Conservation (phyloP, 2,888 invertebrate genomes). For the Acrobeloides nanus region DNA sequence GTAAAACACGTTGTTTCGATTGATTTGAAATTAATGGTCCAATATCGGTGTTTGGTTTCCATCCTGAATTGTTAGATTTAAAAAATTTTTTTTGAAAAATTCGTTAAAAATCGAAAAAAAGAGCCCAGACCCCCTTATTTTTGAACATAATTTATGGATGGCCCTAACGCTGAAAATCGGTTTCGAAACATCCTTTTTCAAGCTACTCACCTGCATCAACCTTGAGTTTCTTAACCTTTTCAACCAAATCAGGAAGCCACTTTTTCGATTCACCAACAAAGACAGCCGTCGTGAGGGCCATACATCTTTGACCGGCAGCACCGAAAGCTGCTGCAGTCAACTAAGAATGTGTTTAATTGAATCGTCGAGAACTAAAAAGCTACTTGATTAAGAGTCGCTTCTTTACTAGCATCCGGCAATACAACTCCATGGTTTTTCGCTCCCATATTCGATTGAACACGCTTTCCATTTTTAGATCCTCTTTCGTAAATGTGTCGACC, state of each 20-base stretch:
- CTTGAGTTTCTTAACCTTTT: slow-evolving; percentile 72
- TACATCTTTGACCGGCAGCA: slow-evolving; percentile 96
- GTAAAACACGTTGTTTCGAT: slow-evolving; percentile 71
- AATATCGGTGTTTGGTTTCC: slow-evolving; percentile 61
- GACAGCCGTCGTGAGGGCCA: slow-evolving; percentile 85
- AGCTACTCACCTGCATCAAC: slow-evolving; percentile 73
- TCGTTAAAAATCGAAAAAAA: not conserved
- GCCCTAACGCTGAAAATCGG: too few relatives aligned
- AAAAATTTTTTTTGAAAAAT: not conserved
- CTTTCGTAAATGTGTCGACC: slow-evolving; percentile 88
- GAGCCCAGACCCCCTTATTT: too few relatives aligned
- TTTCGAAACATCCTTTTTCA: not conserved
- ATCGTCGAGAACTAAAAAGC: slow-evolving; percentile 3
- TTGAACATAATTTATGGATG: too few relatives aligned
- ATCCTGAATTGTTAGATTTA: slow-evolving; percentile 55
- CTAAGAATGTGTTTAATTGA: slow-evolving; percentile 13
- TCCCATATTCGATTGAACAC: slow-evolving; percentile 93
- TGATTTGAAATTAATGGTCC: slow-evolving; percentile 85
- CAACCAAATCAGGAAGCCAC: slow-evolving; percentile 77
- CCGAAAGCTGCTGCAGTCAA: slow-evolving; percentile 86
- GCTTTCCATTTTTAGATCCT: slow-evolving; percentile 81
- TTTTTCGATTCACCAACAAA: slow-evolving; percentile 82
- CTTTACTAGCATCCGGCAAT: slow-evolving; percentile 94
- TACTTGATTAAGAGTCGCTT: slow-evolving; percentile 80
- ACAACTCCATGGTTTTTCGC: slow-evolving; percentile 98